A percentile compares a stretch with the other conserved stretches of the same genome.
Evolutionary conservation across 1,140 invertebrate species (phyloP).

Genomic region (Drosophila lacertosa): DNA sequence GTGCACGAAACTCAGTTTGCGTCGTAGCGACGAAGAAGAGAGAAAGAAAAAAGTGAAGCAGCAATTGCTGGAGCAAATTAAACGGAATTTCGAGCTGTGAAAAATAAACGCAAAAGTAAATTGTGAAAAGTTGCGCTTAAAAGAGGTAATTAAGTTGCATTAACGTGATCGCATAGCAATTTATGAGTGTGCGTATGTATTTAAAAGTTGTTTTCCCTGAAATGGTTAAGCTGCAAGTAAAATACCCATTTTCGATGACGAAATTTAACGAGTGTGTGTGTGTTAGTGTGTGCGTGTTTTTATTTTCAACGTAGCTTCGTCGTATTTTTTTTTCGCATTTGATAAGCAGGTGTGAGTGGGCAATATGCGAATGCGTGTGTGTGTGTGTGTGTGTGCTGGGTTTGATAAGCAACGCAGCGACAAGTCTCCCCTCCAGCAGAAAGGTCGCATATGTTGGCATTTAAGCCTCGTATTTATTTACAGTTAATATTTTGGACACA

Average conservation of each 20-base stretch:
- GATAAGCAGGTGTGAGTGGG: constrained; percentile 62
- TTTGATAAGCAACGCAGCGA: constrained; percentile 45
- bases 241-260: constrained; percentile 72
- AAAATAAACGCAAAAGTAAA: constrained; percentile 55
- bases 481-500: constrained; percentile 45
- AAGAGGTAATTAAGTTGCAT: constrained; percentile 70
- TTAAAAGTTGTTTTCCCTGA: constrained; percentile 78
- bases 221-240: constrained; percentile 49
- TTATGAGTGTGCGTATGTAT: constrained; percentile 38
- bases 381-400: constrained; percentile 15
- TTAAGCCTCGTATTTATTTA: constrained; percentile 59
- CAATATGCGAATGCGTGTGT: constrained; percentile 13
- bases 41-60: constrained; percentile 35
- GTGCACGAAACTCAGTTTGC: constrained; percentile 32
- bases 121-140: constrained; percentile 68
- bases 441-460: constrained; percentile 67
- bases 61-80: constrained; percentile 48
- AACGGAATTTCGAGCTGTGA: constrained; percentile 63
- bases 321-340: constrained; percentile 56
- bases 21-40: constrained; percentile 32
- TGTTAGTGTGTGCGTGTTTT: constrained; percentile 48
- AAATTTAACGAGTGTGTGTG: constrained; percentile 49
- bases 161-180: constrained; percentile 28
- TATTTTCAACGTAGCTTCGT: constrained; percentile 43
- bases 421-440: constrained; percentile 30